Evolutionary conservation across 2,113 vertebrate species (phyloP), one percentile per base, ranked within the genome.

Genomic region (Heliornis fulica): DNA sequence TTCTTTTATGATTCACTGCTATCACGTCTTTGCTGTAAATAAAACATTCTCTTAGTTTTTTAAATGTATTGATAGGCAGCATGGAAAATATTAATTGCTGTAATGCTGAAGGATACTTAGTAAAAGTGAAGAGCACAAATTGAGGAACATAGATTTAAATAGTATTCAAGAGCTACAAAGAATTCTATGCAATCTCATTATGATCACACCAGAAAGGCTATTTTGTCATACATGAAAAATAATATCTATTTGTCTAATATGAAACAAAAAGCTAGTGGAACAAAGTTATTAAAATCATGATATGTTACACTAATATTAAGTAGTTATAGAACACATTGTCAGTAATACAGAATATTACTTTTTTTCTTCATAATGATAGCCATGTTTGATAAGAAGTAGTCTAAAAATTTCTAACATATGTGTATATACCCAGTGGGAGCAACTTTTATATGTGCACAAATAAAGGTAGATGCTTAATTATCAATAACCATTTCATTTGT

Each of bases 1-100:
- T 88, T 89, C 13, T 69, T 96, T 95, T 88, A 69, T 95, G 95
- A 95, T 79, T 97, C 93, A 95, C 80, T 79, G 77, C 63, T 70
- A 32, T 77, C 43, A 70, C 7, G 3, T 46, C 51, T 81, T 94
- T 86, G 54, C 75, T 92, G 85, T 86, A 95, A 94, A 96, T 90
- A 93, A 96, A 93, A 83, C 45, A 88, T 83, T 60, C 19, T 57
- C 38, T 83, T 86, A 43, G n/a, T 72, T 95, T 94, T 74, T 86
- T 88, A 96, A 94, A 74, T 88, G 87, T 29, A 46, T 70, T 90
- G 56, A 83, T 88, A 94, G 46, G 75, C 82, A 93, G 46, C 60
- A 79, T 13, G 28, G 59, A 90, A 94, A 94, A 77, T 56, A 81
- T 90, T 94, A 65, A 91, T 88, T 60, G 59, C 36, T 74, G 21